These are phyloP conservation scores for Arenaria interpres DNA, from an alignment of 2,113 vertebrate genomes.

Conservation along the genomic window DNA sequence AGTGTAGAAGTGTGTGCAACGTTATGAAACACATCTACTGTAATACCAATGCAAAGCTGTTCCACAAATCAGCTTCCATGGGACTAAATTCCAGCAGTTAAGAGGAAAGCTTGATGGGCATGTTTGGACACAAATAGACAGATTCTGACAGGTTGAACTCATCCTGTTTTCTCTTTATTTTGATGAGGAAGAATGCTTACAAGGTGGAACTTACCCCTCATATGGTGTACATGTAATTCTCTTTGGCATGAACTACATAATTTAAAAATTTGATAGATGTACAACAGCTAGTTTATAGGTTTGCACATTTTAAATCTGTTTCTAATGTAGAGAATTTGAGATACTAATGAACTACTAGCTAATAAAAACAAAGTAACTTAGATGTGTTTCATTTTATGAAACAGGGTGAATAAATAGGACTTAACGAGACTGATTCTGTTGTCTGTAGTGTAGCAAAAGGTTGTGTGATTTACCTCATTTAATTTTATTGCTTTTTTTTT, in stretches of 20 bases:
- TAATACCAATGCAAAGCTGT: not conserved
- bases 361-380: not conserved
- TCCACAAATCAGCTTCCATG: not conserved
- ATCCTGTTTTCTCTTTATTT: not conserved
- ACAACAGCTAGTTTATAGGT: not conserved
- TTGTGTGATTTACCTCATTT: not conserved
- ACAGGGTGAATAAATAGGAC: not conserved
- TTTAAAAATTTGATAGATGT: not conserved
- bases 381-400: not conserved
- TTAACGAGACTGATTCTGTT: not conserved
- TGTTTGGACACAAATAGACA: not conserved
- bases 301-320: not conserved
- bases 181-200: not conserved
- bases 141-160: not conserved
- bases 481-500: not conserved
- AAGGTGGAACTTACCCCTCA: not conserved
- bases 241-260: not conserved
- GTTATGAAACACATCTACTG: not conserved
- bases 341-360: not conserved
- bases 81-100: not conserved
- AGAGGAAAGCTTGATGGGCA: not conserved
- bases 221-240: not conserved
- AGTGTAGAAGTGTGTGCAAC: not conserved
- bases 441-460: not conserved
- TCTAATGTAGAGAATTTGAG: not conserved